Conservation (phyloP, 2,113 vertebrate species). For the Nerophis lumbriciformis region DNA sequence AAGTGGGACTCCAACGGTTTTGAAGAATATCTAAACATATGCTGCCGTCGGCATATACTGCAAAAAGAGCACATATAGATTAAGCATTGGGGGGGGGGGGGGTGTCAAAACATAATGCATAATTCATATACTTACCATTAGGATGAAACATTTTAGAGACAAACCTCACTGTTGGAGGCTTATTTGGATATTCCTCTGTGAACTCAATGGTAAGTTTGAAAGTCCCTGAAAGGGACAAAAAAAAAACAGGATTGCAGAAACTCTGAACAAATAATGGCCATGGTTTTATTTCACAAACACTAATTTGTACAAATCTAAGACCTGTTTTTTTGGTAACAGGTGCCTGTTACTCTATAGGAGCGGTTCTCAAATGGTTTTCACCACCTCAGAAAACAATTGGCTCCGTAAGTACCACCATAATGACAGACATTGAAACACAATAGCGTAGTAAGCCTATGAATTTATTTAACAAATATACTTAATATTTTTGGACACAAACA, state of each 20-base stretch:
- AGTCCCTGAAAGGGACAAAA: conserved; percentile 76
- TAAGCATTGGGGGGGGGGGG: not conserved
- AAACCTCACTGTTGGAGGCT: conserved; percentile 98
- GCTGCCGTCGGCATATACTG: conserved; percentile 98
- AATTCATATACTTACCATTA: conserved; percentile 74
- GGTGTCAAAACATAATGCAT: not conserved
- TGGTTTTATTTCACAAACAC: not conserved
- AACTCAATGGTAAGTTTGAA: conserved; percentile 99
- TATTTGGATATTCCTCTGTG: conserved; percentile 99
- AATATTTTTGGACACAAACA: too few species aligned
- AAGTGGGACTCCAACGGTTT: conserved; percentile 99
- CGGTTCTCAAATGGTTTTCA: too few species aligned
- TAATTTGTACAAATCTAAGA: too few species aligned
- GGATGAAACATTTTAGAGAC: conserved; percentile 99
- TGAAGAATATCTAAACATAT: conserved; percentile 99
- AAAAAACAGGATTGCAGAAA: conserved; percentile 10
- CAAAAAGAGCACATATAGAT: conserved; percentile 25
- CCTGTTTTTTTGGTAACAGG: too few species aligned
- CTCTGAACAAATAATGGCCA: not conserved
- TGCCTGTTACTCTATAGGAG: too few species aligned
- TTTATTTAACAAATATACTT: too few species aligned
- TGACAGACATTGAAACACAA: too few species aligned
- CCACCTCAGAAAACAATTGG: too few species aligned
- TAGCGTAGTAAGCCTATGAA: too few species aligned
- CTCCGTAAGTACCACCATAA: too few species aligned